These are phyloP conservation scores for Hylomyscus alleni DNA, from an alignment of 2,797 vertebrate genomes.

Conservation along the genomic window DNA sequence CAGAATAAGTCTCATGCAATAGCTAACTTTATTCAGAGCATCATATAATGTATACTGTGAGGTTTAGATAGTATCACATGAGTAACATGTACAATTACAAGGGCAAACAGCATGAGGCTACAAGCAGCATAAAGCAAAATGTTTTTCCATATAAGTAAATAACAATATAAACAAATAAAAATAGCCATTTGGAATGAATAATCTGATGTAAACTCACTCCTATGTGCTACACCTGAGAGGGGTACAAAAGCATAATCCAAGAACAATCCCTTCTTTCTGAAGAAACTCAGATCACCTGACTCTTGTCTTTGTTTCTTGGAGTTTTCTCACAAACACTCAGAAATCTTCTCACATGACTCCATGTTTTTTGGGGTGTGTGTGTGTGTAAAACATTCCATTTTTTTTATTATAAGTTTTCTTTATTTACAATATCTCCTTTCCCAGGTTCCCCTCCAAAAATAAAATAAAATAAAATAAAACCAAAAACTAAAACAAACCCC, in stretches of 20 bases:
- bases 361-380: too few species aligned
- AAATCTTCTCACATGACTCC: not conserved
- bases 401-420: too few species aligned
- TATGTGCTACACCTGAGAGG: not conserved
- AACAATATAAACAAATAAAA: not conserved
- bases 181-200: not conserved
- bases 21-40: not conserved
- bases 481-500: too few species aligned
- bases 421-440: too few species aligned
- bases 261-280: not conserved
- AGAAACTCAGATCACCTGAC: not conserved
- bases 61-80: not conserved
- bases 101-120: not conserved
- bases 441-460: too few species aligned
- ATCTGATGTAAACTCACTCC: not conserved
- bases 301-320: not conserved
- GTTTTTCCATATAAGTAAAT: not conserved
- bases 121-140: not conserved
- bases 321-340: not conserved
- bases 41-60: not conserved
- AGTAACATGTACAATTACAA: not conserved
- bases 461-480: too few species aligned
- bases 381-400: too few species aligned
- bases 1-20: not conserved
- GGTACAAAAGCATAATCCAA: not conserved